Evolutionary conservation across 2,113 vertebrate genomes (phyloP).

Genomic region (Crotalus tigris): DNA sequence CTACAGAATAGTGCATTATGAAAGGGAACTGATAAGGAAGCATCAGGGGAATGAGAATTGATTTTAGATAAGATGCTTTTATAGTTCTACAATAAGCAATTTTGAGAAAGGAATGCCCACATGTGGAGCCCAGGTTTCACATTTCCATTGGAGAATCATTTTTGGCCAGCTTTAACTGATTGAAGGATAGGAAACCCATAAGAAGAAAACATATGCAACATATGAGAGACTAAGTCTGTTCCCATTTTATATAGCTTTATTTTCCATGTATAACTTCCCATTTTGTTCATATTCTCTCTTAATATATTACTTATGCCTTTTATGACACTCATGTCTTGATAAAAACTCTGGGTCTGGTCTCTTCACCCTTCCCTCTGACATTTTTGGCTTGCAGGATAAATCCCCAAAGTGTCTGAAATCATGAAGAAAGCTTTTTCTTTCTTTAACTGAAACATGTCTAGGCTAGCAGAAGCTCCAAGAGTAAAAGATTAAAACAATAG

Average conservation of each 20-base stretch:
- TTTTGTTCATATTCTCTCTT: not conserved
- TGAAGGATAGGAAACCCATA: not conserved
- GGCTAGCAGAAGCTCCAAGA: not conserved
- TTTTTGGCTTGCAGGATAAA: conserved; percentile 6
- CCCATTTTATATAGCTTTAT: not conserved
- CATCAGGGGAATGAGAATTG: not conserved
- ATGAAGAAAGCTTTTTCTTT: not conserved
- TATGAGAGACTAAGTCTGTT: not conserved
- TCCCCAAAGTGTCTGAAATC: not conserved
- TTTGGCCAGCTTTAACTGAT: not conserved
- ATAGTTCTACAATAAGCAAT: not conserved
- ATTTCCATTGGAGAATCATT: not conserved
- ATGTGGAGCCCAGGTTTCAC: not conserved
- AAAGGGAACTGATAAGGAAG: not conserved
- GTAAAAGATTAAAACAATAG: not conserved
- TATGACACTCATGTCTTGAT: not conserved
- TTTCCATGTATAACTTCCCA: not conserved
- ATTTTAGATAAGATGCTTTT: not conserved
- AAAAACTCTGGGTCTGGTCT: not conserved
- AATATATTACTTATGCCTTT: not conserved
- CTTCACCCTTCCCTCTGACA: not conserved
- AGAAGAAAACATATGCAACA: not conserved
- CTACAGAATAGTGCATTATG: not conserved
- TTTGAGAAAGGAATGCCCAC: not conserved
- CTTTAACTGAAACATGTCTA: not conserved